These are phyloP conservation scores for Amphimedon queenslandica DNA, from an alignment of 37 sponge, comb jelly and placozoan genomes.

Conservation along the genomic window DNA sequence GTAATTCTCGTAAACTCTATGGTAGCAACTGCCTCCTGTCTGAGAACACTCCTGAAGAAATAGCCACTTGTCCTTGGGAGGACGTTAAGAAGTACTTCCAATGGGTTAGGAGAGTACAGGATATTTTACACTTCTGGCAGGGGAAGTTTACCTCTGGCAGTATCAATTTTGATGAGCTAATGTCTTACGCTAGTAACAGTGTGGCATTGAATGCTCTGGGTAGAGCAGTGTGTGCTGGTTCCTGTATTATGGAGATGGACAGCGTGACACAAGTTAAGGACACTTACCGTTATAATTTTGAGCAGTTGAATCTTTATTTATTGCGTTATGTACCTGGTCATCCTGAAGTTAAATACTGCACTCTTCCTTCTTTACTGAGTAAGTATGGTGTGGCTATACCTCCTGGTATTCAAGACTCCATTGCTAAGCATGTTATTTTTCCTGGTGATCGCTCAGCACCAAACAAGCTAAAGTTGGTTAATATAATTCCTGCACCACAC, in stretches of 20 bases:
- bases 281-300: conserved; percentile 14
- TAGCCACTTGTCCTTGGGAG: conserved; percentile 1
- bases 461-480: not conserved
- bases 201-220: conserved; percentile 11
- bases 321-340: conserved; percentile 35
- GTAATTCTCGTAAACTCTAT: conserved; percentile 11
- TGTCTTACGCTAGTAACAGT: conserved; percentile 32
- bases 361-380: conserved; percentile 26
- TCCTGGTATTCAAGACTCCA: conserved; percentile 6
- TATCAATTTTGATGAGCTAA: conserved; percentile 51
- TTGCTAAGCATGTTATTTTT: conserved; percentile 18
- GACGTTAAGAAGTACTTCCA: conserved; percentile 51
- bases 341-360: conserved; percentile 46
- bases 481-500: conserved; percentile 4
- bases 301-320: conserved; percentile 35
- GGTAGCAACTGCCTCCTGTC: conserved; percentile 17
- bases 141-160: conserved; percentile 16
- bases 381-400: conserved; percentile 49
- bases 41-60: conserved; percentile 10
- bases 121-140: conserved; percentile 34
- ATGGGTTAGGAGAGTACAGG: conserved; percentile 44
- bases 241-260: conserved; percentile 8
- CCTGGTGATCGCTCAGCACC: conserved; percentile 23
- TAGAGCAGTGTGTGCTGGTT: conserved; percentile 19
- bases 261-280: conserved; percentile 9